Evolutionary conservation across 2,888 invertebrate genomes (phyloP).

Genomic region (Eristalinus sepulchralis): DNA sequence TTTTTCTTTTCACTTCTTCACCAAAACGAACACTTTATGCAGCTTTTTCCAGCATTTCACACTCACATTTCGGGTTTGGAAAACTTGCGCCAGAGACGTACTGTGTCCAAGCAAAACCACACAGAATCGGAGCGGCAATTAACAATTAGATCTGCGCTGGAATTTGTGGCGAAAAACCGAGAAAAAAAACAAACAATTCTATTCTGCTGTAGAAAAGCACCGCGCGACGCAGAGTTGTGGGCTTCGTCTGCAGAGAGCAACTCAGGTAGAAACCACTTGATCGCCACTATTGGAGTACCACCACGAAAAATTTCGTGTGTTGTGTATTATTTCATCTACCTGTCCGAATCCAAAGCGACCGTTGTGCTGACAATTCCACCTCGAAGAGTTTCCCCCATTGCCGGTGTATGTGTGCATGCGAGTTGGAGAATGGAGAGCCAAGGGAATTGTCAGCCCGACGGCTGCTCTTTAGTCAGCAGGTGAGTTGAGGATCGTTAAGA

Average conservation of each 20-base stretch:
- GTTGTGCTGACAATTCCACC: not conserved
- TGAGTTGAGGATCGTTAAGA: not conserved
- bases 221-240: constrained; percentile 52
- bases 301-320: constrained; percentile 33
- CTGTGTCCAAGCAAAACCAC: not conserved
- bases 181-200: not conserved
- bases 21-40: constrained; percentile 23
- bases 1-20: not conserved
- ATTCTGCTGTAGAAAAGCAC: constrained; percentile 14
- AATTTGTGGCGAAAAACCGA: not conserved
- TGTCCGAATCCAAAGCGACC: constrained; percentile 29
- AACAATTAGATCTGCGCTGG: too few relatives aligned
- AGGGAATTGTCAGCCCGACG: not conserved
- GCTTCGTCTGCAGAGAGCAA: constrained; percentile 50
- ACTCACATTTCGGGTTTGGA: not conserved
- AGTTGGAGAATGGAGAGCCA: not conserved
- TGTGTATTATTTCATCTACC: constrained; percentile 47
- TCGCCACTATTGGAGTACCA: constrained; percentile 36
- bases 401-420: not conserved
- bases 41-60: not conserved
- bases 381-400: not conserved
- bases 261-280: constrained; percentile 65
- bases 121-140: not conserved
- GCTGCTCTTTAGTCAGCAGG: not conserved
- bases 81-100: not conserved